Percentiles rank a stretch among this genome's conserved stretches.
Conservation (phyloP, 2,888 invertebrate genomes). For the Drosophila pseudotalamancana region DNA sequence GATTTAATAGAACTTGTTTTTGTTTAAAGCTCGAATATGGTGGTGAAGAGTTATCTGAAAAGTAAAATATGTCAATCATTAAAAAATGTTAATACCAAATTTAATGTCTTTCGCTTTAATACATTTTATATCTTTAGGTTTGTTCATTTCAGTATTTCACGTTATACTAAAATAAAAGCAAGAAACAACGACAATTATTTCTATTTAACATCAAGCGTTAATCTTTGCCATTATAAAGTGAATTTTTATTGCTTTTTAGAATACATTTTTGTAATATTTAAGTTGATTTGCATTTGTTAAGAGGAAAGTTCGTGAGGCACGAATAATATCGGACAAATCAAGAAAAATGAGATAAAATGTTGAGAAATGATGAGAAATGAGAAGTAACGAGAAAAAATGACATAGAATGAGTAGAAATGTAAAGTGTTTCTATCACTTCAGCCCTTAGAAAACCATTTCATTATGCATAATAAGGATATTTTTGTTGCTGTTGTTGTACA, state of each 20-base stretch:
- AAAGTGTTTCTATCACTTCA: conserved; percentile 49
- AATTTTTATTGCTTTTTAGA: not conserved
- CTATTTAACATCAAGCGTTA: no score
- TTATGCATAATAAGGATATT: conserved; percentile 66
- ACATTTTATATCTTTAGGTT: no score
- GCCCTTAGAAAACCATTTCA: conserved; percentile 57
- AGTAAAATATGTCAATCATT: no score
- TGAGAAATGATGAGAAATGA: conserved; percentile 16
- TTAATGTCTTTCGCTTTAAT: no score
- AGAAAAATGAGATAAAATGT: conserved; percentile 6
- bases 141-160: no score
- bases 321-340: conserved; percentile 28
- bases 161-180: no score
- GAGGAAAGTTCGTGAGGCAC: not conserved
- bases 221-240: no score
- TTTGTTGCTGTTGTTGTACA: conserved; percentile 22
- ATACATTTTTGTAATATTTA: conserved; percentile 5
- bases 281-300: conserved; percentile 39
- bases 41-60: no score
- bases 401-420: conserved; percentile 29
- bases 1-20: no score
- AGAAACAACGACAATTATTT: no score
- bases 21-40: no score
- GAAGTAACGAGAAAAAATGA: not conserved
- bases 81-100: no score